phyloP scores from a whole-genome alignment of 2,888 invertebrate genomes.

The Diaphora mendica region DNA sequence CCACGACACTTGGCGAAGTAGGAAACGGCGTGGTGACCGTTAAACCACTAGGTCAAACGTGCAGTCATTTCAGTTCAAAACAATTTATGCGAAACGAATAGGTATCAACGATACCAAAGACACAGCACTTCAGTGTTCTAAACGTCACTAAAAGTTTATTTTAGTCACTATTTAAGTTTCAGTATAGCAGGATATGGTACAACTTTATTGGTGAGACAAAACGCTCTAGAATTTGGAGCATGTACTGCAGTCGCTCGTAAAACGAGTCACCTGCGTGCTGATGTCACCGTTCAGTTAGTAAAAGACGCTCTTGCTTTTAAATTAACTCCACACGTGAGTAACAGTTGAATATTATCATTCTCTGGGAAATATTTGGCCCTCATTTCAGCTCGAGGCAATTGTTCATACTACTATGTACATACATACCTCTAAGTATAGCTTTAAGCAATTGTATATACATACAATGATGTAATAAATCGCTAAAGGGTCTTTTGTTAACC shows the following conservation, averaged over 20 bases:
- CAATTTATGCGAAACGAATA: background rate
- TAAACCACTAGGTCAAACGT: too few relatives aligned
- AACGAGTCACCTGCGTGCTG: conserved; percentile 42
- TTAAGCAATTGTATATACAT: too few relatives aligned
- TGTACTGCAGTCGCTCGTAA: conserved; percentile 55
- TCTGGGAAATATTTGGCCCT: conserved; percentile 32
- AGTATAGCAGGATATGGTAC: conserved; percentile 46
- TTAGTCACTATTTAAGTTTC: conserved; percentile 29
- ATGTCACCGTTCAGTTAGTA: conserved; percentile 42
- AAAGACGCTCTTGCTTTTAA: conserved; percentile 40
- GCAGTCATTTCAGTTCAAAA: too few relatives aligned
- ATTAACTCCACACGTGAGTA: conserved; percentile 32
- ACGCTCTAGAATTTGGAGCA: conserved; percentile 54
- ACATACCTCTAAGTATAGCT: too few relatives aligned
- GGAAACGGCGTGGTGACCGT: too few relatives aligned
- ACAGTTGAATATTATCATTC: conserved; percentile 29
- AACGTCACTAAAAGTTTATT: conserved; percentile 32
- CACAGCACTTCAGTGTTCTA: conserved; percentile 12
- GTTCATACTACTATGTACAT: background rate
- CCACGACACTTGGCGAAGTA: too few relatives aligned
- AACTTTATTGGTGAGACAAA: conserved; percentile 48
- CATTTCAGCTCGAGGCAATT: background rate
- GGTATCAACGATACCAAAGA: background rate
- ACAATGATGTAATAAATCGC: too few relatives aligned
- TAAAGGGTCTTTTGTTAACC: too few relatives aligned